phyloP scores from a whole-genome alignment of 2,797 vertebrate species.

The Enteromius afrohamiltoni region DNA sequence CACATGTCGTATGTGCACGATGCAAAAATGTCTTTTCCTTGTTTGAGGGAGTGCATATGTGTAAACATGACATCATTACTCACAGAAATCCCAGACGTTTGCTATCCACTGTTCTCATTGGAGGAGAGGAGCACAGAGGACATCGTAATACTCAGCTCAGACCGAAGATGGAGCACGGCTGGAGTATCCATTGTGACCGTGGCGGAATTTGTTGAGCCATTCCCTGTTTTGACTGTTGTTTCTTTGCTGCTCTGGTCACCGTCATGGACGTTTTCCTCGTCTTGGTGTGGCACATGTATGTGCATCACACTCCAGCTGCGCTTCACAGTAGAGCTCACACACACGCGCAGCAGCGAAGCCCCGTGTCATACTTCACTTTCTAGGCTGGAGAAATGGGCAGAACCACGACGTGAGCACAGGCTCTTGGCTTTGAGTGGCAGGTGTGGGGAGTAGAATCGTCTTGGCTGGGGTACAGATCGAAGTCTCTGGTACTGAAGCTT shows the following conservation, averaged over 20 bases:
- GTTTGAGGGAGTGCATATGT: constrained; percentile 61
- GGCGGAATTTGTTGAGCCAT: constrained; percentile 35
- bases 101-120: constrained; percentile 80
- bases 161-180: constrained; percentile 77
- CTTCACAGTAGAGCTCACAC: constrained; percentile 78
- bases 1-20: constrained; percentile 35
- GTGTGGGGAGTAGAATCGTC: constrained; percentile 86
- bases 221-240: constrained; percentile 57
- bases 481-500: constrained; percentile 92
- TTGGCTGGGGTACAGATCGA: constrained; percentile 82
- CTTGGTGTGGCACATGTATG: constrained; percentile 72
- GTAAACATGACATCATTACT: constrained; percentile 88
- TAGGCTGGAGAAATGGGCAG: constrained; percentile 93
- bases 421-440: constrained; percentile 88
- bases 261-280: constrained; percentile 66
- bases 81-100: constrained; percentile 78
- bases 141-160: constrained; percentile 84
- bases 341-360: constrained; percentile 78
- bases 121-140: constrained; percentile 81
- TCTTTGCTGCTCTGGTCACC: constrained; percentile 64
- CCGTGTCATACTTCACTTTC: constrained; percentile 96
- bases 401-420: constrained; percentile 89
- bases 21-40: constrained; percentile 49
- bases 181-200: constrained; percentile 51
- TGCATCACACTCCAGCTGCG: constrained; percentile 80